phyloP scores from a whole-genome alignment of 2,113 vertebrate genomes.

The Rhineura floridana region DNA sequence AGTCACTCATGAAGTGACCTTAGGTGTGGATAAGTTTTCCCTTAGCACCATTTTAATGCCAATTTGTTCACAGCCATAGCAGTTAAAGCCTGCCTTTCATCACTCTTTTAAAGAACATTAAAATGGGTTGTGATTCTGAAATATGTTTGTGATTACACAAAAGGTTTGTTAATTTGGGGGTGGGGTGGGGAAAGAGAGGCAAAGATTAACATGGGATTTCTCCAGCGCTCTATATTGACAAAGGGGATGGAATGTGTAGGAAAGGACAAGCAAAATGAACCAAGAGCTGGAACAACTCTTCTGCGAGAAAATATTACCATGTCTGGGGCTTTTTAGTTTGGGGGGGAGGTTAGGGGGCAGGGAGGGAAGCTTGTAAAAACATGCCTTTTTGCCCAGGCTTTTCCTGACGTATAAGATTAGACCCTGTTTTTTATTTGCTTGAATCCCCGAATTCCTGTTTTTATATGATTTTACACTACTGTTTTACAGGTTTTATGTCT shows the following conservation, averaged over 20 bases:
- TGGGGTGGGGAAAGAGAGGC: neutral
- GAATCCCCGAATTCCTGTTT: too few relatives aligned
- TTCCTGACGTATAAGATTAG: too few relatives aligned
- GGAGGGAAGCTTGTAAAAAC: neutral
- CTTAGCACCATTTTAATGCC: neutral
- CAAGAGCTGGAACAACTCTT: neutral
- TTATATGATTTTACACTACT: too few relatives aligned
- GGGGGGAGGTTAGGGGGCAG: neutral
- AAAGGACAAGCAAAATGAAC: neutral
- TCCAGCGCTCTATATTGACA: slow-evolving; percentile 16
- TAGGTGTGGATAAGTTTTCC: neutral
- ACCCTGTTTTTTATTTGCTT: too few relatives aligned
- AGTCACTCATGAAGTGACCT: neutral
- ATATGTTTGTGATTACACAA: neutral
- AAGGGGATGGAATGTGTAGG: neutral
- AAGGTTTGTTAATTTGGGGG: neutral
- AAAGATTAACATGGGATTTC: neutral
- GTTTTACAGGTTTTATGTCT: too few relatives aligned
- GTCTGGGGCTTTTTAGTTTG: neutral
- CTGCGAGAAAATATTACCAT: neutral
- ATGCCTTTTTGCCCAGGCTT: too few relatives aligned
- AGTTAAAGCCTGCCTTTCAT: slow-evolving; percentile 9
- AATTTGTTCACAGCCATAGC: neutral
- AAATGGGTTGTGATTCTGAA: neutral
- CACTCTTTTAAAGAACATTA: neutral